These are phyloP conservation scores for Iphiclides podalirius DNA, from an alignment of 2,888 invertebrate genomes.

Conservation along the genomic window DNA sequence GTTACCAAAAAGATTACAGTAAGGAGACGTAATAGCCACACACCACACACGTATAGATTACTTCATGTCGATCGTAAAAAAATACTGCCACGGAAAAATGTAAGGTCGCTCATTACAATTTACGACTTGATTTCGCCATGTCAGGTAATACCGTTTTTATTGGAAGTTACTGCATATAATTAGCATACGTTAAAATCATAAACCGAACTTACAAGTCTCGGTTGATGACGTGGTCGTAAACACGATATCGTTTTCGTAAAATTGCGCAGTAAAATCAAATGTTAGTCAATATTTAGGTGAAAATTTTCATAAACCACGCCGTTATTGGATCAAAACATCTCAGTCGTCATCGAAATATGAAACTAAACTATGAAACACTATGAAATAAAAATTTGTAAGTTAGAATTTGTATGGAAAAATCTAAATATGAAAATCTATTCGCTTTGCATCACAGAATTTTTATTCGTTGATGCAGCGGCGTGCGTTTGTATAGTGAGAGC, in stretches of 20 bases:
- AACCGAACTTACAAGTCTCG: background rate
- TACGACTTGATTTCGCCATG: background rate
- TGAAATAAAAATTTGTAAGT: background rate
- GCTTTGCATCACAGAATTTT: too few species aligned
- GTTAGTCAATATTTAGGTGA: background rate
- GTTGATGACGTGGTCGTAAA: background rate
- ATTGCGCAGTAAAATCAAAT: background rate
- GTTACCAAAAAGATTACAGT: too few species aligned
- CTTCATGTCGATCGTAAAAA: background rate
- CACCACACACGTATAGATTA: too few species aligned
- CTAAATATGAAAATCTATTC: too few species aligned
- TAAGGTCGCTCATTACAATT: background rate
- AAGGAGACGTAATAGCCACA: too few species aligned
- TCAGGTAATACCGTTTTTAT: background rate
- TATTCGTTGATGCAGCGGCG: too few species aligned
- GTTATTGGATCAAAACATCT: background rate
- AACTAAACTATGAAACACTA: too few species aligned
- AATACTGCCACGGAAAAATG: background rate
- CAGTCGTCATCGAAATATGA: too few species aligned
- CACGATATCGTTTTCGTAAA: constrained; percentile 1
- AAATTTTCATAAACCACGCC: background rate
- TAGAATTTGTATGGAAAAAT: too few species aligned
- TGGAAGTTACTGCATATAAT: background rate
- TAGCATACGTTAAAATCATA: background rate
- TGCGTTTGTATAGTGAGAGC: too few species aligned